A percentile compares a stretch with the other conserved stretches of the same genome.
These are phyloP conservation scores for Sceloporus tristichus DNA, from an alignment of 2,113 vertebrate species.

Conservation along the genomic window DNA sequence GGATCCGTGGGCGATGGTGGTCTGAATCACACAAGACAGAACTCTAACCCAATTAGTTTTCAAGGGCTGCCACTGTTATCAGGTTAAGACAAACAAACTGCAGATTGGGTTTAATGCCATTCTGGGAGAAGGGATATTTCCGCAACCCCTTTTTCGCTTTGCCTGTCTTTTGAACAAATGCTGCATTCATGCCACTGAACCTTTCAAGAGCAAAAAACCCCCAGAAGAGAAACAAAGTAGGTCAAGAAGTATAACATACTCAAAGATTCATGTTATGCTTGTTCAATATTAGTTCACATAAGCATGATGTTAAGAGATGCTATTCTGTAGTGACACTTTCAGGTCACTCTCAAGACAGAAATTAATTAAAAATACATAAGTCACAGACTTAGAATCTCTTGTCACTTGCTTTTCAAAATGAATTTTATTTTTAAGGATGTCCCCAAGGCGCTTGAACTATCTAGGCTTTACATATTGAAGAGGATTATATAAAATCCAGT, in stretches of 20 bases:
- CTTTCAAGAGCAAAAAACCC: constrained; percentile 60
- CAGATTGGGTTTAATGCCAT: background rate
- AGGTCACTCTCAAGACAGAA: constrained; percentile 63
- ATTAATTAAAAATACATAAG: constrained; percentile 59
- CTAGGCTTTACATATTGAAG: constrained; percentile 74
- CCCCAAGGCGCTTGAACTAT: constrained; percentile 69
- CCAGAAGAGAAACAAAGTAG: constrained; percentile 70
- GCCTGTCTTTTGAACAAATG: constrained; percentile 50
- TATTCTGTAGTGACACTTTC: constrained; percentile 71
- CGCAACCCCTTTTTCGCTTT: background rate
- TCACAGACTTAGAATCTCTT: constrained; percentile 56
- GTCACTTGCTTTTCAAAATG: constrained; percentile 61
- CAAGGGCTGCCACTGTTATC: background rate
- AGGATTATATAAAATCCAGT: constrained; percentile 76
- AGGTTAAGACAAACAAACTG: background rate
- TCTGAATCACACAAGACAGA: background rate
- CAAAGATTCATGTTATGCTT: constrained; percentile 65
- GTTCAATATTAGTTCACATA: constrained; percentile 65
- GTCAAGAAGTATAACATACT: constrained; percentile 71
- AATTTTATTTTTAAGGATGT: constrained; percentile 28
- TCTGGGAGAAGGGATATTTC: background rate
- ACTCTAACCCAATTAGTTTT: background rate
- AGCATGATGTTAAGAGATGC: constrained; percentile 65
- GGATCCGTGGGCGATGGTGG: background rate
- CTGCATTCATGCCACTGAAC: constrained; percentile 57